Conservation (phyloP, 2,797 vertebrate species). For the Luscinia luscinia region DNA sequence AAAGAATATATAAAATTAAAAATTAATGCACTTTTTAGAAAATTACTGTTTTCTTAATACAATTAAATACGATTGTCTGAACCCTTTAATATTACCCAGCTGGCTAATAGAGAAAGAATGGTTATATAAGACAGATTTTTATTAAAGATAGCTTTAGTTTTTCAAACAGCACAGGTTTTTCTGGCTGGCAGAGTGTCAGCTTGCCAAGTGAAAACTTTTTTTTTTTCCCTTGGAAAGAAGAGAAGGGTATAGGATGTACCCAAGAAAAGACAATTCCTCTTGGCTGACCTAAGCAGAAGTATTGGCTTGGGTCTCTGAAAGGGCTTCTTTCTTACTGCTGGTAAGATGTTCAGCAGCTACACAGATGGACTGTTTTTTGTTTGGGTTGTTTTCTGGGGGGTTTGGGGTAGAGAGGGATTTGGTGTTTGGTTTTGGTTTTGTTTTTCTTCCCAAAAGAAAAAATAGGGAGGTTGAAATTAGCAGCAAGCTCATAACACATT, state of each 20-base stretch:
- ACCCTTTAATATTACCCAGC: neutral
- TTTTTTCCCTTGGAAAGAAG: slow-evolving; percentile 13
- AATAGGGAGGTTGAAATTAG: neutral
- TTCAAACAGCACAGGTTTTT: neutral
- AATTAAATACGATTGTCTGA: neutral
- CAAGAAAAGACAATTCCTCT: slow-evolving; percentile 39
- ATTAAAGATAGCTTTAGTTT: neutral
- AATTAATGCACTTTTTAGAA: neutral
- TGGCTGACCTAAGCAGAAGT: slow-evolving; percentile 24
- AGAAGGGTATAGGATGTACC: neutral
- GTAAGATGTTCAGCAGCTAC: neutral
- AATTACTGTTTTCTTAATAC: neutral
- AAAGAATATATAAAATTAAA: neutral
- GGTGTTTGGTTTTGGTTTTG: neutral
- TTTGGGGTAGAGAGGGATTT: too few species aligned
- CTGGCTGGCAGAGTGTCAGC: neutral
- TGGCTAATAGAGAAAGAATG: neutral
- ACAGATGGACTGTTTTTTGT: neutral
- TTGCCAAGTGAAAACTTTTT: neutral
- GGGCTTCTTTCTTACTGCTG: neutral
- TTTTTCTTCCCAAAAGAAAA: neutral
- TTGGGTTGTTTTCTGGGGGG: neutral
- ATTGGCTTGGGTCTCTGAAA: neutral
- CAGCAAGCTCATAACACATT: neutral
- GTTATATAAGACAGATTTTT: neutral